Conservation (phyloP, 2,797 vertebrate genomes). For the Rhinogobio ventralis region DNA sequence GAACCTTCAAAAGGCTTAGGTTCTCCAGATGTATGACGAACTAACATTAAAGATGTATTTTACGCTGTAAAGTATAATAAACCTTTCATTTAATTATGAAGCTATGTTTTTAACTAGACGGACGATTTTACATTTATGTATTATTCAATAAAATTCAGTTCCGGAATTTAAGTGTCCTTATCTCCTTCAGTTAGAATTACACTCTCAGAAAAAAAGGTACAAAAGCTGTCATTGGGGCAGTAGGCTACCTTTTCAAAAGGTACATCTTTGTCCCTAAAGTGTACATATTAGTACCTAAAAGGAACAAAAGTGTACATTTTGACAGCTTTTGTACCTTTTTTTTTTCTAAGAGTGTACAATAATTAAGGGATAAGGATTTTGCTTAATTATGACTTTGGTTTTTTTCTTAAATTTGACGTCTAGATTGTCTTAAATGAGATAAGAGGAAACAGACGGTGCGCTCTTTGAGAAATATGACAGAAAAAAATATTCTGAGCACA, state of each 20-base stretch:
- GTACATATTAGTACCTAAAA: too few relatives aligned
- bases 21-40: not conserved
- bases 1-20: not conserved
- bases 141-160: not conserved
- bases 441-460: not conserved
- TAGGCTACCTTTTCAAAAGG: too few relatives aligned
- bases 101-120: not conserved
- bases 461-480: not conserved
- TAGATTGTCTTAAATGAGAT: not conserved
- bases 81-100: not conserved
- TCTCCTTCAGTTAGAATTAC: not conserved
- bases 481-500: not conserved
- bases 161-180: not conserved
- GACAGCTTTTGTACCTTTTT: too few relatives aligned
- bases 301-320: too few relatives aligned
- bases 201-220: too few relatives aligned
- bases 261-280: too few relatives aligned
- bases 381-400: not conserved
- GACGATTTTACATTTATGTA: not conserved
- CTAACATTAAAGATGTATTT: not conserved
- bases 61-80: not conserved
- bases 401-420: not conserved
- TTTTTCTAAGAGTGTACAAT: not conserved
- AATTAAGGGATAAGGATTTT: not conserved
- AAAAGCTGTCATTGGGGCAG: too few relatives aligned